Evolutionary conservation across 2,797 vertebrate genomes (phyloP), one percentile per base, ranked within the genome.

Genomic region (Delichon dasypus): DNA sequence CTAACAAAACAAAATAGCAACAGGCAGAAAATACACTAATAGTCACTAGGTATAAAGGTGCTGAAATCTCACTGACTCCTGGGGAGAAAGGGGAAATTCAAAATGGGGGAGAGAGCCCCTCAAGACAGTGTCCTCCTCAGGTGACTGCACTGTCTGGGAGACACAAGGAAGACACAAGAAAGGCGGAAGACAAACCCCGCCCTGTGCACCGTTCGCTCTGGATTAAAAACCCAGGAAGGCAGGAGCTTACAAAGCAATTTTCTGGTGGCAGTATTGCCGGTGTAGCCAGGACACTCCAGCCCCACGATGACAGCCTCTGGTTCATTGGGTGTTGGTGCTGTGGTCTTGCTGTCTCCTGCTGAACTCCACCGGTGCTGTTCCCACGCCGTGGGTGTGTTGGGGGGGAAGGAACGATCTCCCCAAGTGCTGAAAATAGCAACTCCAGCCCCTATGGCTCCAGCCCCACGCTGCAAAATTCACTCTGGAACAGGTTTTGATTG

Each of bases 61-160:
- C 45, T 67, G 45, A 32, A 27, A 60, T 60, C n/a, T 51, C 38
- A 22, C 32, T 27, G 38, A 14, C 17, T 60, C 12, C 23, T 8
- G 10, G 15, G 38, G 27, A 53, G 19, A 32, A 38, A 67, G 16
- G 21, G 44, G 27, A 75, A 67, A 18, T 10, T 66, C 53, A 44
- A 22, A 51, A 32, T 5, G 18, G 7, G 8, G 20, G 9, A 32
- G 26, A 50, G 30, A 20, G 16, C 6, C 6, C 10, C 9, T 7
- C 29, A 26, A 11, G 8, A 16, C 1, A 0, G 13, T 23, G 23
- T 29, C 16, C 13, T 48, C 34, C 29, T 29, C 30, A 19, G 23
- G n/a, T 0, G 1, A 12, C n/a, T 2, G 6, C 23, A 7, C 12
- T 16, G 12, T 16, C 23, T 47, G 27, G n/a, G 57, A 29, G 38